Evolutionary conservation across 1,140 invertebrate genomes (phyloP).

Genomic region (Dinothrombium tinctorium): DNA sequence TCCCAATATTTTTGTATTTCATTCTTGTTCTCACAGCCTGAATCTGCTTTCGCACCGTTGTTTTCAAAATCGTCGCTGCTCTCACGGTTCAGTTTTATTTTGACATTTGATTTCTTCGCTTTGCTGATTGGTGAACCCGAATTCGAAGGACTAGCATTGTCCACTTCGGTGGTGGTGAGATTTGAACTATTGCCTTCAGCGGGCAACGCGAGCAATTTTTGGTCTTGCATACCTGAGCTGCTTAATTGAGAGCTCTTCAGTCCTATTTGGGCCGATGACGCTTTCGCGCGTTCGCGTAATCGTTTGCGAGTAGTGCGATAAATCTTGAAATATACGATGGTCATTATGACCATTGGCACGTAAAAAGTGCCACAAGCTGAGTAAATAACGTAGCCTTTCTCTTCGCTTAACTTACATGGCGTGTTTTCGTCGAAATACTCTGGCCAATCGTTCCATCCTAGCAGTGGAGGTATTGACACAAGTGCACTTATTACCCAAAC

Average conservation of each 20-base stretch:
- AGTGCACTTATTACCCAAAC: conserved; percentile 68
- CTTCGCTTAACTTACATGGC: conserved; percentile 46
- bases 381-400: conserved; percentile 51
- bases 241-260: too few relatives aligned
- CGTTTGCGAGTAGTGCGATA: conserved; percentile 54
- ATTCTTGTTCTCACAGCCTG: not conserved
- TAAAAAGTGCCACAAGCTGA: conserved; percentile 85
- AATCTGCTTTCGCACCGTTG: too few relatives aligned
- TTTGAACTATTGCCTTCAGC: conserved; percentile 1
- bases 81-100: conserved; percentile 1
- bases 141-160: conserved; percentile 7
- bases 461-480: conserved; percentile 81
- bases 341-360: conserved; percentile 81
- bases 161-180: not conserved
- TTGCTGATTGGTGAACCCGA: not conserved
- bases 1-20: conserved; percentile 32
- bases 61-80: not conserved
- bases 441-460: conserved; percentile 94
- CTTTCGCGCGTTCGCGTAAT: conserved; percentile 34
- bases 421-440: conserved; percentile 42
- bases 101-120: not conserved
- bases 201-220: not conserved
- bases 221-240: conserved; percentile 25
- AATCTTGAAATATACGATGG: conserved; percentile 85
- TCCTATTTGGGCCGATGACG: conserved; percentile 17